phyloP scores from a whole-genome alignment of 2,113 vertebrate genomes.

The Daphoenositta chrysoptera region DNA sequence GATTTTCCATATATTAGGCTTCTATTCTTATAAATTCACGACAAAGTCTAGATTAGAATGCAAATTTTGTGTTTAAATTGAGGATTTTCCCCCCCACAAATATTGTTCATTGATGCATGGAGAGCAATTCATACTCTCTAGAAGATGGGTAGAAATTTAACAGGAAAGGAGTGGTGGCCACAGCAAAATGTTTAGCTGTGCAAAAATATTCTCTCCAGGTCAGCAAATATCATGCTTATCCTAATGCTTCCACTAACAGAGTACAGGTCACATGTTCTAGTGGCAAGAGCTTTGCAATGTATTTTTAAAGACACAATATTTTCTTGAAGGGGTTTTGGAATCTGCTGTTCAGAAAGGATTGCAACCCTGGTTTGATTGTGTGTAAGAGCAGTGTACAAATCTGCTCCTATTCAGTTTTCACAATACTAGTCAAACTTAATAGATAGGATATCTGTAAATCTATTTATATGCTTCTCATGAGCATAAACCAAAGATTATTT shows the following conservation, averaged over 20 bases:
- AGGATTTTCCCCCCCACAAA: accelerated
- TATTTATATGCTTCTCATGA: not conserved
- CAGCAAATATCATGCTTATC: not conserved
- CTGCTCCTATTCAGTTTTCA: not conserved
- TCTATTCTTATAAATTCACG: not conserved
- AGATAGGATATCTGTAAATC: not conserved
- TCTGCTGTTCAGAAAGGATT: not conserved
- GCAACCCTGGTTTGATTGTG: not conserved
- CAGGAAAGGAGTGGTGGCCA: not conserved
- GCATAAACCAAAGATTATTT: not conserved
- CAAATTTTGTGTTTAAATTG: not conserved
- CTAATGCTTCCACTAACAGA: not conserved
- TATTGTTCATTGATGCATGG: not conserved
- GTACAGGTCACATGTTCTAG: not conserved
- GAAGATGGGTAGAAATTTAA: not conserved
- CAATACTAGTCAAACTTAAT: not conserved
- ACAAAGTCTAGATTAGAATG: not conserved
- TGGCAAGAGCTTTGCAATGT: not conserved
- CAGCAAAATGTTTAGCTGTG: not conserved
- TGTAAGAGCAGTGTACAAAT: not conserved
- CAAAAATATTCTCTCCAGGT: not conserved
- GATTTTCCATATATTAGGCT: not conserved
- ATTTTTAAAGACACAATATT: not conserved
- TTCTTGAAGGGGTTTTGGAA: not conserved
- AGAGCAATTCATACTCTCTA: not conserved